A percentile compares a stretch with the other conserved stretches of the same genome.
phyloP scores from a whole-genome alignment of 1,140 invertebrate genomes.

The Frieseomelitta varia region DNA sequence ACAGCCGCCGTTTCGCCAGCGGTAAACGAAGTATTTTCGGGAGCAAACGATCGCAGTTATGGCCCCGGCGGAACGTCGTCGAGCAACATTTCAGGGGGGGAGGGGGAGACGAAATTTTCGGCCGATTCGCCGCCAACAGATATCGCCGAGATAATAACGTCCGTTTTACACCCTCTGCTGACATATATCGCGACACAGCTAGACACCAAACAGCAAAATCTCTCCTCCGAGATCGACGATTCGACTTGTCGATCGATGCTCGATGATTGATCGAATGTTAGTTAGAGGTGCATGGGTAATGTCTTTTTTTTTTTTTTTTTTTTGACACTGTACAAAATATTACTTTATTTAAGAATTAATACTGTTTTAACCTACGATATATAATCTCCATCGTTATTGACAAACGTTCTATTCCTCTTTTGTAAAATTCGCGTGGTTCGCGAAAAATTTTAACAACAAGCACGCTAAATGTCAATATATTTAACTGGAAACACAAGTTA shows the following conservation, averaged over 20 bases:
- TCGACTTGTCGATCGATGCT: neutral
- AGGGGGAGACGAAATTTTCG: slow-evolving; percentile 59
- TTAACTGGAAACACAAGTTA: too few relatives aligned
- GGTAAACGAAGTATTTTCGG: slow-evolving; percentile 64
- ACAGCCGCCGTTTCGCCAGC: slow-evolving; percentile 60
- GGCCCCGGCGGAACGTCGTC: slow-evolving; percentile 49
- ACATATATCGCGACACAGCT: slow-evolving; percentile 24
- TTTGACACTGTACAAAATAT: too few relatives aligned
- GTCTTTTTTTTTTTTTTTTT: too few relatives aligned
- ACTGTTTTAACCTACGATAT: too few relatives aligned
- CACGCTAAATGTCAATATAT: too few relatives aligned
- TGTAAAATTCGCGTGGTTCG: too few relatives aligned
- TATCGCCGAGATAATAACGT: slow-evolving; percentile 56
- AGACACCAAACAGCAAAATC: neutral
- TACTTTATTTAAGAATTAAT: too few relatives aligned
- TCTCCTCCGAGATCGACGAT: neutral
- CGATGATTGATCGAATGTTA: too few relatives aligned
- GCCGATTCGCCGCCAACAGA: slow-evolving; percentile 43
- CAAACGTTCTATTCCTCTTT: too few relatives aligned
- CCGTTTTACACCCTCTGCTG: slow-evolving; percentile 42
- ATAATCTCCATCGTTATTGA: too few relatives aligned
- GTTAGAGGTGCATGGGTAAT: too few relatives aligned
- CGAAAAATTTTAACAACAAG: too few relatives aligned
- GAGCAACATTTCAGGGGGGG: slow-evolving; percentile 56
- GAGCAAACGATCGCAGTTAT: slow-evolving; percentile 63